Conservation (phyloP, 2,888 invertebrate genomes). For the Arge pagana region DNA sequence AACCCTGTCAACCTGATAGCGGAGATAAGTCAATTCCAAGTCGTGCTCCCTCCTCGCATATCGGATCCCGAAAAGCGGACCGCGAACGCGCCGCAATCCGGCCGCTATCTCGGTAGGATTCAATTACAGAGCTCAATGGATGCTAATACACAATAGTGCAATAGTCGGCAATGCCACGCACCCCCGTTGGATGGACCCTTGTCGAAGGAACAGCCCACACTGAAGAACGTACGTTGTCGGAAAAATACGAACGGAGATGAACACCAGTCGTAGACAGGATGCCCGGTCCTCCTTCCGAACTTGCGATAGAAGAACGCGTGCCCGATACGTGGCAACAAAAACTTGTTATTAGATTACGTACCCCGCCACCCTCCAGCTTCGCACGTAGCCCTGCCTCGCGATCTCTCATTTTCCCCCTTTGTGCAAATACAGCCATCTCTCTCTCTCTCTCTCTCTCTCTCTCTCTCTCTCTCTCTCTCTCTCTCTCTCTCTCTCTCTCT, state of each 20-base stretch:
- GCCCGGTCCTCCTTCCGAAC: slow-evolving; percentile 35
- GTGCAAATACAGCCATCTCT: neutral
- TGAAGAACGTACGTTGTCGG: too few relatives aligned
- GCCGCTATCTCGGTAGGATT: slow-evolving; percentile 42
- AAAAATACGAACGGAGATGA: slow-evolving; percentile 33
- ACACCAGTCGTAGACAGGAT: slow-evolving; percentile 27
- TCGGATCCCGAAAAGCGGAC: too few relatives aligned
- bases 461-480: neutral
- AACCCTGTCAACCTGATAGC: too few relatives aligned
- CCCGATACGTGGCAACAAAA: slow-evolving; percentile 51
- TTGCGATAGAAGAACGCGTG: slow-evolving; percentile 45
- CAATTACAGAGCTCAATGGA: slow-evolving; percentile 56
- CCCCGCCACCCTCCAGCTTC: slow-evolving; percentile 27
- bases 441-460: neutral
- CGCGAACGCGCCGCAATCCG: slow-evolving; percentile 51
- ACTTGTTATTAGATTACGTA: slow-evolving; percentile 56
- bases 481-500: neutral
- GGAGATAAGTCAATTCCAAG: too few relatives aligned
- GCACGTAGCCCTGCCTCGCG: slow-evolving; percentile 9
- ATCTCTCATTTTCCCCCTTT: slow-evolving; percentile 9
- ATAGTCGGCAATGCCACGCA: slow-evolving; percentile 11
- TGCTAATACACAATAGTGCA: slow-evolving; percentile 56
- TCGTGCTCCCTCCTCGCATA: too few relatives aligned
- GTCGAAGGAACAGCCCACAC: too few relatives aligned
- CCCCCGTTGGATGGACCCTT: too few relatives aligned